Percentiles rank a stretch among this genome's conserved stretches.
Conservation (phyloP, 2,888 invertebrate genomes). For the Ametastegia equiseti region DNA sequence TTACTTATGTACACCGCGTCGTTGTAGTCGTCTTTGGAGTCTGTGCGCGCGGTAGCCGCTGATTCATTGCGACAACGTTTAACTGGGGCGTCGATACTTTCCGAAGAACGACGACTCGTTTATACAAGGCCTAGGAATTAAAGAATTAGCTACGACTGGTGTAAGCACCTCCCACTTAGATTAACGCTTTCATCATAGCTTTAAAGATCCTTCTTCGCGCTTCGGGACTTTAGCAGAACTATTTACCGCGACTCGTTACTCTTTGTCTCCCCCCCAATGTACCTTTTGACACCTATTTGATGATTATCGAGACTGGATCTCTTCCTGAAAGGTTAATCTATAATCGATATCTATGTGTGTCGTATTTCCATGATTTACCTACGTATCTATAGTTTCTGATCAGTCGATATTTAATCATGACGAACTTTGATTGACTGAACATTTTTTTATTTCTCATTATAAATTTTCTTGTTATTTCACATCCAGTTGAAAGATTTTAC, state of each 20-base stretch:
- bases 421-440: no score
- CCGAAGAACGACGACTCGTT: not conserved
- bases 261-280: not conserved
- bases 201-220: not conserved
- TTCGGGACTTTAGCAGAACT: not conserved
- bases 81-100: slow-evolving; percentile 20
- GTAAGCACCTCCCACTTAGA: not conserved
- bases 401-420: no score
- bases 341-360: not conserved
- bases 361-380: not conserved
- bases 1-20: slow-evolving; percentile 16
- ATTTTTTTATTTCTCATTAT: no score
- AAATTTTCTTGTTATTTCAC: no score
- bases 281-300: not conserved
- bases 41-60: not conserved
- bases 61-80: slow-evolving; percentile 7
- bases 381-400: no score
- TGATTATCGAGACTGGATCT: not conserved
- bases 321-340: not conserved
- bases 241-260: not conserved
- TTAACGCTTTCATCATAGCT: not conserved
- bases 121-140: not conserved
- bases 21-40: slow-evolving; percentile 69
- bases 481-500: no score
- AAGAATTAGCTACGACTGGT: not conserved